A percentile compares a stretch with the other conserved stretches of the same genome.
These are phyloP conservation scores for Temnothorax ravouxi DNA, from an alignment of 2,888 invertebrate species.

Conservation along the genomic window DNA sequence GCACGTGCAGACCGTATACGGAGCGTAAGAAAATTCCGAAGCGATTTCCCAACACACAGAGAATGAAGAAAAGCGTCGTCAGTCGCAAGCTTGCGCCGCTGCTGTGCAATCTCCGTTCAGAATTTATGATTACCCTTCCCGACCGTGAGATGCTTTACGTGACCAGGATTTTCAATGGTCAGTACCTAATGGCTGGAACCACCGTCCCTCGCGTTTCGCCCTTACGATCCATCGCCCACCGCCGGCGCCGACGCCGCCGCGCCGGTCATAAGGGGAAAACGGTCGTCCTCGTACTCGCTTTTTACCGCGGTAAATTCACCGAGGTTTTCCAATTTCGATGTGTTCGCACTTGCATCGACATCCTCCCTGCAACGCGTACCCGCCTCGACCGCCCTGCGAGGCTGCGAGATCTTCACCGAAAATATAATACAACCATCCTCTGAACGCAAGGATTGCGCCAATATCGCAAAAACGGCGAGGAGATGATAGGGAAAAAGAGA, in stretches of 20 bases:
- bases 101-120: conserved; percentile 69
- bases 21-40: conserved; percentile 36
- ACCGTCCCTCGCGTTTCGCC: conserved; percentile 14
- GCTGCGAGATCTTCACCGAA: conserved; percentile 24
- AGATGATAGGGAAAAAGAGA: conserved; percentile 5
- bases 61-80: conserved; percentile 73
- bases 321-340: conserved; percentile 61
- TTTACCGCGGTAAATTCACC: conserved; percentile 58
- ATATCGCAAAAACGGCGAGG: conserved; percentile 40
- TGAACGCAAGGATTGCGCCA: conserved; percentile 31
- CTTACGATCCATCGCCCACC: conserved; percentile 27
- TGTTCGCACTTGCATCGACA: conserved; percentile 45
- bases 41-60: conserved; percentile 29
- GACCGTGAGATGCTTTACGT: conserved; percentile 75
- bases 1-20: background rate
- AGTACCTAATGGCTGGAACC: conserved; percentile 65
- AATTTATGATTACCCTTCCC: conserved; percentile 78
- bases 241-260: background rate
- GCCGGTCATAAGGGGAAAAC: conserved; percentile 39
- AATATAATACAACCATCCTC: conserved; percentile 52
- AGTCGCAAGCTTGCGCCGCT: conserved; percentile 63
- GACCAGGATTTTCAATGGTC: conserved; percentile 74
- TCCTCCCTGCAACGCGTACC: conserved; percentile 14
- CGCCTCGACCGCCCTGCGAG: background rate
- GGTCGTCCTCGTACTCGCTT: conserved; percentile 36